Conservation (phyloP, 2,113 vertebrate genomes). For the Hydrolagus affinis region DNA sequence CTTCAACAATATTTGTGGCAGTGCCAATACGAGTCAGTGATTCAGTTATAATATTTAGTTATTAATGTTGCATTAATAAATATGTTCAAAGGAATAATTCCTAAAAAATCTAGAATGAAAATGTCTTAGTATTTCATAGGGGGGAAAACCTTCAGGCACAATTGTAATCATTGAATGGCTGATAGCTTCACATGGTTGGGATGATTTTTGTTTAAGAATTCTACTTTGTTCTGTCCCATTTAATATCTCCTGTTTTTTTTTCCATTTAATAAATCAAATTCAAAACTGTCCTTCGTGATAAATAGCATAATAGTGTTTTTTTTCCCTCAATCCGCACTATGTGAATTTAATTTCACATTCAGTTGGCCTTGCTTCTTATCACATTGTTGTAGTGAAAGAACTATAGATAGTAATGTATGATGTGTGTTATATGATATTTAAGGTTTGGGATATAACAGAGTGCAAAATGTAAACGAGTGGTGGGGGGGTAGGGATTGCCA, state of each 20-base stretch:
- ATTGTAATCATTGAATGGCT: background rate
- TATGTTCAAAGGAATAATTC: background rate
- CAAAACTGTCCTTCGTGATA: background rate
- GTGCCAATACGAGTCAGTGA: too few species aligned
- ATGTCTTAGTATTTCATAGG: background rate
- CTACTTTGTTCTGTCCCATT: background rate
- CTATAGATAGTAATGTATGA: background rate
- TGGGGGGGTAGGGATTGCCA: too few species aligned
- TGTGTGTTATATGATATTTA: background rate
- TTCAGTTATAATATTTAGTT: background rate
- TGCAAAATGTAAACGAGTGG: too few species aligned
- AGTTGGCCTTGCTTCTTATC: background rate
- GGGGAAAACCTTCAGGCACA: background rate
- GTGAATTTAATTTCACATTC: conserved; percentile 1
- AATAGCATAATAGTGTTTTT: background rate
- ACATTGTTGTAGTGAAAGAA: background rate
- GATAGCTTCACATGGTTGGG: background rate
- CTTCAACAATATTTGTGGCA: too few species aligned
- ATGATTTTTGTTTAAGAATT: conserved; percentile 5
- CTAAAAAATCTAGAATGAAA: background rate
- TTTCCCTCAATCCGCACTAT: background rate
- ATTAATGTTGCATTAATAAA: background rate
- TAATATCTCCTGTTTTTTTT: background rate
- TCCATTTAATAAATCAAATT: background rate
- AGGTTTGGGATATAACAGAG: too few species aligned